Percentiles rank a stretch among this genome's conserved stretches.
phyloP scores from a whole-genome alignment of 2,113 vertebrate genomes.

The Emydocephalus ijimae region DNA sequence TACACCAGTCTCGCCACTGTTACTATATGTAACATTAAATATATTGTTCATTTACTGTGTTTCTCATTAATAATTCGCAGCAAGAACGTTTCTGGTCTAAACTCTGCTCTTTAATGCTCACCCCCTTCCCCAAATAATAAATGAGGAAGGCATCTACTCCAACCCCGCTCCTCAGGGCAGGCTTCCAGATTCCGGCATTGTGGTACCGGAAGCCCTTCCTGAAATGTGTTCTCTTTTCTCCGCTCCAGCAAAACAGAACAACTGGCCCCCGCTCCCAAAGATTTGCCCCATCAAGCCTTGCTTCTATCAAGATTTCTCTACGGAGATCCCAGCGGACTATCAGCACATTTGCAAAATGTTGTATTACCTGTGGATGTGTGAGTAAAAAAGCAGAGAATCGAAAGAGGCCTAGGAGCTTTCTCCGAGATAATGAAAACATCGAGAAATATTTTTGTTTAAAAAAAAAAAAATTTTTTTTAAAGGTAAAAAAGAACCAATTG shows the following conservation, averaged over 20 bases:
- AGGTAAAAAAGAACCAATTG: neutral
- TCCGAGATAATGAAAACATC: no score
- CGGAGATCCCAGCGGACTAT: constrained; percentile 92
- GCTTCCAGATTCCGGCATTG: neutral
- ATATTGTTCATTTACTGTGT: no score
- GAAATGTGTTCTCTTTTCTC: neutral
- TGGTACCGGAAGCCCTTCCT: neutral
- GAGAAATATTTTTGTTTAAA: no score
- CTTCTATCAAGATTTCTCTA: constrained; percentile 94
- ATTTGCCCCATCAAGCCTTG: constrained; percentile 88
- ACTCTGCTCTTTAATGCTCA: neutral
- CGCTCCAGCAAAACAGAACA: constrained; percentile 84
- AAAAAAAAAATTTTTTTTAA: neutral
- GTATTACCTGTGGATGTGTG: constrained; percentile 98
- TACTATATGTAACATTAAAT: no score
- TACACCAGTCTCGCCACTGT: no score
- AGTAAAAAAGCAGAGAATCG: constrained; percentile 56
- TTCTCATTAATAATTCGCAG: no score
- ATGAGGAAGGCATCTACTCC: neutral
- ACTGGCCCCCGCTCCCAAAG: constrained; percentile 90
- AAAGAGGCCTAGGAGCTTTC: neutral
- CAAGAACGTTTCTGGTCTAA: no score
- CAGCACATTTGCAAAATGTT: constrained; percentile 92
- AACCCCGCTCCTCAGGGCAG: neutral
- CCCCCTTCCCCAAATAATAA: neutral